These are phyloP conservation scores for Pipa parva DNA, from an alignment of 2,113 vertebrate genomes.

Conservation along the genomic window DNA sequence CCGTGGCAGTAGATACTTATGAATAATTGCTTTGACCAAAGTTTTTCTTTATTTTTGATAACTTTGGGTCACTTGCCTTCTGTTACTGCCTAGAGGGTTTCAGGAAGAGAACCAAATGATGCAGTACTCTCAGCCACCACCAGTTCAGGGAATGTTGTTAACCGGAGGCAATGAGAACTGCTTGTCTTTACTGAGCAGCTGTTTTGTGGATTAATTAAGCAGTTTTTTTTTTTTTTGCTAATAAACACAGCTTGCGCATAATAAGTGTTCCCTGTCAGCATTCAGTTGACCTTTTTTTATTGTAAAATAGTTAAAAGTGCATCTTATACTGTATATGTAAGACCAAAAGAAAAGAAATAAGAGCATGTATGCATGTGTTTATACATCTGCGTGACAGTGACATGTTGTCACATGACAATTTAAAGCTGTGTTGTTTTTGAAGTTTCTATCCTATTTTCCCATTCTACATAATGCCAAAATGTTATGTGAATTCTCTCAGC, in stretches of 20 bases:
- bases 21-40: not conserved
- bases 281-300: constrained; percentile 47
- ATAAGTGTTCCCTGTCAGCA: constrained; percentile 39
- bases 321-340: not conserved
- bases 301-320: constrained; percentile 18
- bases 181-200: constrained; percentile 46
- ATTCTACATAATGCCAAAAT: too few species aligned
- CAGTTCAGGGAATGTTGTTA: constrained; percentile 22
- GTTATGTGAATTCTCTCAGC: too few species aligned
- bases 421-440: too few species aligned
- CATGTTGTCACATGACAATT: too few species aligned
- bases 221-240: constrained; percentile 32
- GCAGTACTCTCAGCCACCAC: constrained; percentile 28
- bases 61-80: constrained; percentile 36
- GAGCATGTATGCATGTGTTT: too few species aligned
- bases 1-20: not conserved
- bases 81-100: constrained; percentile 25
- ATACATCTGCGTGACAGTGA: too few species aligned
- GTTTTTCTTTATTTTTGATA: constrained; percentile 6
- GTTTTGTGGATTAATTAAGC: constrained; percentile 48
- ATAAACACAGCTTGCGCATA: constrained; percentile 47
- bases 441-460: too few species aligned
- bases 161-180: constrained; percentile 25
- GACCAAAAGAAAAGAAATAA: not conserved
- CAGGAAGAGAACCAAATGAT: constrained; percentile 23